A percentile compares a stretch with the other conserved stretches of the same genome.
These are phyloP conservation scores for Mormyrus proboscirostris DNA, from an alignment of 2,797 vertebrate genomes.

Conservation along the genomic window DNA sequence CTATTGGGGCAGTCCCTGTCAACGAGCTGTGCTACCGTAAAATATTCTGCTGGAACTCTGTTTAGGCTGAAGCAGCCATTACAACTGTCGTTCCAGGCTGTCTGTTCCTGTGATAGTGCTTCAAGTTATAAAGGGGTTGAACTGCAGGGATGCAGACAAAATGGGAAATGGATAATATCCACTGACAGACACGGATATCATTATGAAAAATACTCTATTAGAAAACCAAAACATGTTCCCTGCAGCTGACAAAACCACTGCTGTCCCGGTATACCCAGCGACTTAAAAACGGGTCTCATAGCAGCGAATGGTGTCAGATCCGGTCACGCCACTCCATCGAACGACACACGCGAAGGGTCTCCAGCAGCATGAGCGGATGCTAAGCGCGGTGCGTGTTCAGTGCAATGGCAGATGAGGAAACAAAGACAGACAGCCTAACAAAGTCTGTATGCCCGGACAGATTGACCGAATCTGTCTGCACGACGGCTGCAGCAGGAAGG, in stretches of 20 bases:
- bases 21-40: background rate
- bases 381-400: constrained; percentile 13
- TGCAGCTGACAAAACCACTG: background rate
- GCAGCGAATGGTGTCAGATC: background rate
- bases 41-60: background rate
- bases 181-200: background rate
- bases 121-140: background rate
- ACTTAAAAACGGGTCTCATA: constrained; percentile 14
- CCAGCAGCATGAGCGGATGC: background rate
- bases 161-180: background rate
- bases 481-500: background rate
- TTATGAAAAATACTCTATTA: background rate
- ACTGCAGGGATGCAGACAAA: background rate
- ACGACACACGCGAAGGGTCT: background rate
- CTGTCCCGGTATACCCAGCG: background rate
- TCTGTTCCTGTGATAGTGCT: background rate
- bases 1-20: background rate
- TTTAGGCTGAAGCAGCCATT: background rate
- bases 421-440: constrained; percentile 26
- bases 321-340: background rate
- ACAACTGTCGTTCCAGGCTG: background rate
- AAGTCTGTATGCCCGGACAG: background rate
- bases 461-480: background rate
- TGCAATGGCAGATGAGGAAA: constrained; percentile 23
- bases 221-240: constrained; percentile 16